These are phyloP conservation scores for Cepaea hortensis DNA, from an alignment of 2,888 invertebrate species.

Conservation along the genomic window DNA sequence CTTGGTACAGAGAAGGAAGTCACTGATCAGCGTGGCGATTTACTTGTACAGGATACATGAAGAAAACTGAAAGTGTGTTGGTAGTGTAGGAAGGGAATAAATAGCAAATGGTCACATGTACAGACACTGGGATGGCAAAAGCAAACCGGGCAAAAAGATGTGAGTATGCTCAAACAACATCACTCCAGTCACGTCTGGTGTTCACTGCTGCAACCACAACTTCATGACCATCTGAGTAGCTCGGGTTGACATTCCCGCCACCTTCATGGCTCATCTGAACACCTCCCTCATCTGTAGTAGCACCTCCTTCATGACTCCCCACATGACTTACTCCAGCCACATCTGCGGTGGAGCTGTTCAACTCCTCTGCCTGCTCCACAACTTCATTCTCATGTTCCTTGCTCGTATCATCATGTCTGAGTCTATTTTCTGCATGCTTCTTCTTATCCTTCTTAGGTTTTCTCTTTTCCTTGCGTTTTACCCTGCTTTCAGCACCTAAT, in stretches of 20 bases:
- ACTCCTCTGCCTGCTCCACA: not conserved
- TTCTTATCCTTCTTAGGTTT: constrained; percentile 28
- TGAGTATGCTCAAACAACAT: constrained; percentile 14
- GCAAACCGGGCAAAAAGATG: too few relatives aligned
- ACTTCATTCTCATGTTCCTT: not conserved
- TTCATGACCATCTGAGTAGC: constrained; percentile 7
- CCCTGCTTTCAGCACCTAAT: constrained; percentile 3
- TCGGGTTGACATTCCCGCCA: constrained; percentile 3
- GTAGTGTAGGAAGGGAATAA: too few relatives aligned
- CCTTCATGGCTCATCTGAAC: not conserved
- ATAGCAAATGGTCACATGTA: too few relatives aligned
- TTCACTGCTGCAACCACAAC: not conserved
- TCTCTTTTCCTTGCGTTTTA: constrained; percentile 15
- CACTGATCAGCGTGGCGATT: too few relatives aligned
- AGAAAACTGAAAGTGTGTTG: too few relatives aligned
- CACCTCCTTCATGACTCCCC: not conserved
- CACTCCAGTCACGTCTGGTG: constrained; percentile 14
- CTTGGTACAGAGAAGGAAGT: too few relatives aligned
- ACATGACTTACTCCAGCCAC: not conserved
- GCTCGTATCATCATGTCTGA: not conserved
- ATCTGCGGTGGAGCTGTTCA: not conserved
- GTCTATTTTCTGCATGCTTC: not conserved
- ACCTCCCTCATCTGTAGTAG: not conserved
- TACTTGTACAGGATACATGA: too few relatives aligned
- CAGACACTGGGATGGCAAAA: too few relatives aligned